Base-by-base conservation (phyloP, 1,140 invertebrate species). In the Solenopsis invicta region DNA sequence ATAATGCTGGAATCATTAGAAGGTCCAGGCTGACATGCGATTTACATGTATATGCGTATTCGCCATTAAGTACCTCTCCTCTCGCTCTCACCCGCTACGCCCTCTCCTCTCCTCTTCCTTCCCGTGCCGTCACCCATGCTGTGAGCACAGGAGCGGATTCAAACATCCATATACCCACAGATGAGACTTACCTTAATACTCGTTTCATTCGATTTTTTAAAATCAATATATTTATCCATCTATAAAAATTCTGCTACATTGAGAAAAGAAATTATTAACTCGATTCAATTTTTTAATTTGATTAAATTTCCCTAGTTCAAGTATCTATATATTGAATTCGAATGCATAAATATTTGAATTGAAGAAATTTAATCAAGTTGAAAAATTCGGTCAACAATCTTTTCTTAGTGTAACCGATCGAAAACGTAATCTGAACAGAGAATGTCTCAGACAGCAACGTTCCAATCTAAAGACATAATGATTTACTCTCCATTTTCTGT, bases 1-100 rank as follows among this genome's bases (percentile, higher is more conserved):
- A 71, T 76, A 85, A 69, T 71, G 41, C 61, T 54, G 62, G 86
- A 59, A 64, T 56, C 61, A 56, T 85, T 74, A 56, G 37, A 85
- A 75, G 29, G 52, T 56, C 76, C 37, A 54, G 76, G 52, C 66
- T 72, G 66, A 50, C n/a, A 50, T 21, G 66, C 56, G 59, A 72
- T 86, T 81, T 86, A 84, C 76, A 56, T 69, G 66, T 69, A 69
- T 69, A 69, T 69, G 41, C 77, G 85, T 72, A 71, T 76, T 75
- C 34, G 69, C 71, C 52, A 76, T 74, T 87, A 82, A 59, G 48
- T 59, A 18, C 37, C 12, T 54, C 75, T 75, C 34, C 75, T 74
- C 71, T 67, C 41, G n/a, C 37, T 85, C 21, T 85, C 18, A 29
- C 84, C 48, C 61, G 41, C 34, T 77, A 12, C 24, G 1, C 62